Conservation (phyloP, 2,888 invertebrate genomes). For the Entomobrya multifasciata region DNA sequence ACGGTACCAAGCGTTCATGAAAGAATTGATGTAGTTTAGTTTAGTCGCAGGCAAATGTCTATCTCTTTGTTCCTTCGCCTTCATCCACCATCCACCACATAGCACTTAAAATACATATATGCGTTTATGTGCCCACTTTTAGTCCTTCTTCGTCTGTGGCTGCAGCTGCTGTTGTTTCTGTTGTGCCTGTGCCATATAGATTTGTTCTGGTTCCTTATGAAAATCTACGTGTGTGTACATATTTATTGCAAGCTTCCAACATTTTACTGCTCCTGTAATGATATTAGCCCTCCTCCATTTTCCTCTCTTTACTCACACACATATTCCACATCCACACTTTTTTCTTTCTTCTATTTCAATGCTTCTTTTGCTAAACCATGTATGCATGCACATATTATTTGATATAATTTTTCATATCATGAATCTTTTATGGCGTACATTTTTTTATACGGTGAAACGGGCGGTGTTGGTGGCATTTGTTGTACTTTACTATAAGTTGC, state of each 20-base stretch:
- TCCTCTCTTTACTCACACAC: slow-evolving; percentile 1
- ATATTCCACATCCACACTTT: slow-evolving; percentile 1
- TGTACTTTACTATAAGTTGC: not conserved
- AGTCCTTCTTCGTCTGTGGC: not conserved
- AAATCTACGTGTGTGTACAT: not conserved
- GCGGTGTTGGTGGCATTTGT: slow-evolving; percentile 12
- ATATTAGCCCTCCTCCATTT: slow-evolving; percentile 46
- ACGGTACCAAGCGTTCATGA: not conserved
- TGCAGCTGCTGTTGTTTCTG: not conserved
- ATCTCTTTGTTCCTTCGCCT: slow-evolving; percentile 27
- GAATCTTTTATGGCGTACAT: slow-evolving; percentile 35
- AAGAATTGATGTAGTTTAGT: too few relatives aligned
- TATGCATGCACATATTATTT: slow-evolving; percentile 9
- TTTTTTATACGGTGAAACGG: slow-evolving; percentile 33
- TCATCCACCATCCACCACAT: not conserved
- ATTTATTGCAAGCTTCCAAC: slow-evolving; percentile 35
- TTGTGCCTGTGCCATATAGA: not conserved
- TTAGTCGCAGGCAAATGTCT: slow-evolving; percentile 12
- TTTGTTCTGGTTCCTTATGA: slow-evolving; percentile 5
- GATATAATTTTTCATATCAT: slow-evolving; percentile 59
- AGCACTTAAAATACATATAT: not conserved
- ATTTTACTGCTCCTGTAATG: slow-evolving; percentile 36
- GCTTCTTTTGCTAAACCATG: not conserved
- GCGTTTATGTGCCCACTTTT: slow-evolving; percentile 10
- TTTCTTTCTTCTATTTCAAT: not conserved